Evolutionary conservation across 2,888 invertebrate genomes (phyloP), one percentile per base, ranked within the genome.

Genomic region (Torymus auratus): DNA sequence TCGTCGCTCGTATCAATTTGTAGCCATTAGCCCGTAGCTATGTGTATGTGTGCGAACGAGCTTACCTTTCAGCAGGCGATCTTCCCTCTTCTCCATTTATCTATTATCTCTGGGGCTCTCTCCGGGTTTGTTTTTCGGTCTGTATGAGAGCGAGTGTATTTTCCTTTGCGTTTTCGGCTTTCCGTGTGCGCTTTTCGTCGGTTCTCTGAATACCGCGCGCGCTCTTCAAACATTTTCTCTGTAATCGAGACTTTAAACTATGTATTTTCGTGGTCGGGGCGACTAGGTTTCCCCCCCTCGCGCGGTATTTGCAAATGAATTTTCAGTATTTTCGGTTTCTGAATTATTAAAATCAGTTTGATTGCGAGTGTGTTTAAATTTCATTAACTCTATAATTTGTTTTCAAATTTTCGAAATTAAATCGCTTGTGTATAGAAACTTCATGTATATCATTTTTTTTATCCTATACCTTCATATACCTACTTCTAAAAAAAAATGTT

Each of bases 1-100:
- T 69, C 75, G 15, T 67, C 72, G 72, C 11, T 20, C 23, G 56
- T 82, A 89, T 91, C 90, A 91, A 91, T 91, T 91, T 91, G 90
- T 89, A 88, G 85, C 90, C 90, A 90, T 91, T 91, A 90, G 88
- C 85, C 62, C 77, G 72, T 80, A 79, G 81, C 64, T 64, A 72
- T 71, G 83, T 80, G 77, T 72, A 81, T 81, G 84, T 85, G 83
- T 83, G 73, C 79, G 83, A 20, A 68, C 84, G 82, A 76, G 83
- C 80, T 85, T 83, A 80, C 81, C 83, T 84, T 85, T 84, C 80
- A 83, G 67, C 68, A 61, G 75, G 61, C 81, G 80, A 82, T 80
- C 82, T 73, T 71, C 72, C 73, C 77, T 72, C 50, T 58, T 72
- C 60, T 65, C 61, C 82, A 80, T 82, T 74, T 56, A 20, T 55